Conservation (phyloP, 2,797 vertebrate species). For the Coregonus ussuriensis region DNA sequence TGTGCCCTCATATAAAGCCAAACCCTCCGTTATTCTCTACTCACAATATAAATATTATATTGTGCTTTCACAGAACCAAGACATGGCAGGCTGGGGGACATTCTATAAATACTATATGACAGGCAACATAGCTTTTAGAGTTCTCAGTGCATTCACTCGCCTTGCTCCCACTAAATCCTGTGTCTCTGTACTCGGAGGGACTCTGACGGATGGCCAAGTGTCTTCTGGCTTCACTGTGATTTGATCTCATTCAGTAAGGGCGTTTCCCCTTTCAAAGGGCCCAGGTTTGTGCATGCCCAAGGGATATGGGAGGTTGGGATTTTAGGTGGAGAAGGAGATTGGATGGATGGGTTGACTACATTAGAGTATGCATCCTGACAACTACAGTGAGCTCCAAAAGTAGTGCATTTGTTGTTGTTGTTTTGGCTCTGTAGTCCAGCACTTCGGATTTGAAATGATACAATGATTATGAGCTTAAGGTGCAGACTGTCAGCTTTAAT, state of each 20-base stretch:
- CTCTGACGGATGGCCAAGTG: constrained; percentile 51
- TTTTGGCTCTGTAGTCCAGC: no score
- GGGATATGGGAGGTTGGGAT: constrained; percentile 22
- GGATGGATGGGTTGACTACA: constrained; percentile 34
- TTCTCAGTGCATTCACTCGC: constrained; percentile 51
- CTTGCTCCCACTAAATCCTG: constrained; percentile 53
- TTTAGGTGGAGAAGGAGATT: constrained; percentile 28
- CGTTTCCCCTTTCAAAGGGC: constrained; percentile 38
- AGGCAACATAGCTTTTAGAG: constrained; percentile 63
- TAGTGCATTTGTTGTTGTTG: no score
- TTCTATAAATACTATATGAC: constrained; percentile 76
- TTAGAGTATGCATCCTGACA: not conserved
- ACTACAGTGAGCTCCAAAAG: not conserved
- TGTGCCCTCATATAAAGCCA: constrained; percentile 37
- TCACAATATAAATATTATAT: constrained; percentile 72
- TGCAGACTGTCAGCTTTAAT: no score
- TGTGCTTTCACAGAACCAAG: constrained; percentile 71
- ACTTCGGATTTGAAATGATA: no score
- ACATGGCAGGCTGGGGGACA: constrained; percentile 68
- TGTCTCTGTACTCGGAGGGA: constrained; percentile 52
- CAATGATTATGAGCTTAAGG: no score
- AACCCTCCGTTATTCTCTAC: constrained; percentile 51
- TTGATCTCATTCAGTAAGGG: constrained; percentile 49
- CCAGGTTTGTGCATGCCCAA: constrained; percentile 38
- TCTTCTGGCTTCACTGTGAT: constrained; percentile 52